phyloP scores from a whole-genome alignment of 2,888 invertebrate genomes.

The Pterostichus madidus region DNA sequence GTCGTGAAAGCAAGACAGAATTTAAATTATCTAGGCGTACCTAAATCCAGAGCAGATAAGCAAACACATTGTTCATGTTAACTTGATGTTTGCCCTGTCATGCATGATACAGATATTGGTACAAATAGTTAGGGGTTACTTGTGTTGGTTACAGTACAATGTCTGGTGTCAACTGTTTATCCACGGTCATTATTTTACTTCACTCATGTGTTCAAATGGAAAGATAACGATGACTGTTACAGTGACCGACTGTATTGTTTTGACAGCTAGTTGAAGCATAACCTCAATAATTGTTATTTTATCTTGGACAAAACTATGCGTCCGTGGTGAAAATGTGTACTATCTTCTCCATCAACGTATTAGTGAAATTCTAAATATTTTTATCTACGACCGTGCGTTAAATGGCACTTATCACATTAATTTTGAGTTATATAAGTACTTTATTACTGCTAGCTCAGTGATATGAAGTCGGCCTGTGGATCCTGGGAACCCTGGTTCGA shows the following conservation, averaged over 20 bases:
- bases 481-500: too few species aligned
- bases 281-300: too few species aligned
- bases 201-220: not conserved
- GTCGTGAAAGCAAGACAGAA: not conserved
- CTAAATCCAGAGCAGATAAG: not conserved
- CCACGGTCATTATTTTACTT: not conserved
- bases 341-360: too few species aligned
- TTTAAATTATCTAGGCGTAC: slow-evolving; percentile 1
- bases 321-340: too few species aligned
- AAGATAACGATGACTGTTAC: not conserved
- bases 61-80: slow-evolving; percentile 4
- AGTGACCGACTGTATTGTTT: not conserved
- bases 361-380: too few species aligned
- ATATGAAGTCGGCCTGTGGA: too few species aligned
- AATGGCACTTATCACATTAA: too few species aligned
- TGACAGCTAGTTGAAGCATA: too few species aligned
- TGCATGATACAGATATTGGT: slow-evolving; percentile 20
- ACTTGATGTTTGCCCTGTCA: slow-evolving; percentile 7
- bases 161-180: not conserved
- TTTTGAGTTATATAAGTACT: too few species aligned
- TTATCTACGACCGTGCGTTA: too few species aligned
- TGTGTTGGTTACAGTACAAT: not conserved
- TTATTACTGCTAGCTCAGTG: too few species aligned
- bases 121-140: slow-evolving; percentile 2
- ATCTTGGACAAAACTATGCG: too few species aligned